A percentile compares a stretch with the other conserved stretches of the same genome.
Conservation (phyloP, 2,797 vertebrate species). For the Sebastes jordani region DNA sequence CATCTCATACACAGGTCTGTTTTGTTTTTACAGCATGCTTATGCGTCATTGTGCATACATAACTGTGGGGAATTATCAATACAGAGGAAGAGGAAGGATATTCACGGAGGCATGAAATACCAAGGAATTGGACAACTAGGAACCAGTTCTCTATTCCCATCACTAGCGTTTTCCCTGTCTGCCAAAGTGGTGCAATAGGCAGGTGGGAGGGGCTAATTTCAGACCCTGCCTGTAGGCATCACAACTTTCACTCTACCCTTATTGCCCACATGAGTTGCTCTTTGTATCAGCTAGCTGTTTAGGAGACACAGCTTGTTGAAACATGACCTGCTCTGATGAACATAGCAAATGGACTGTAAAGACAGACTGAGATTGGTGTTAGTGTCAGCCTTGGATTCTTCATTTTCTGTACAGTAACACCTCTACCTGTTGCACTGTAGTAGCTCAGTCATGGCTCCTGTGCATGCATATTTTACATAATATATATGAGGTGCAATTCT, state of each 20-base stretch:
- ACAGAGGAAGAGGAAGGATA: no score
- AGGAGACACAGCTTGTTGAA: conserved; percentile 11
- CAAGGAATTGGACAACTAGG: no score
- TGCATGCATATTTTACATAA: neutral
- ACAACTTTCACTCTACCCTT: neutral
- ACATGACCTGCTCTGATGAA: conserved; percentile 10
- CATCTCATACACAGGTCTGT: neutral
- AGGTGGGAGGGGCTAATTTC: no score
- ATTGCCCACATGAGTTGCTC: neutral
- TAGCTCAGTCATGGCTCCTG: neutral
- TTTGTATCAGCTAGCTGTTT: conserved; percentile 34
- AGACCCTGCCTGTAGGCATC: neutral
- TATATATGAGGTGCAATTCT: neutral
- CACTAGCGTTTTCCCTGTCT: no score
- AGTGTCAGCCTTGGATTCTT: neutral
- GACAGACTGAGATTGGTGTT: neutral
- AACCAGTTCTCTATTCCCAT: no score
- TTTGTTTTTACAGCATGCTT: neutral
- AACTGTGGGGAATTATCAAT: no score
- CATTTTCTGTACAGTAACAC: neutral
- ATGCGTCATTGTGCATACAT: no score
- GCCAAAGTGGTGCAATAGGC: no score
- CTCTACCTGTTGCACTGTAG: neutral
- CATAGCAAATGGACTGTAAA: neutral
- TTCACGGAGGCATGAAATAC: no score